Percentiles rank a stretch among this genome's conserved stretches.
These are phyloP conservation scores for Chionis minor DNA, from an alignment of 2,113 vertebrate species.

Conservation along the genomic window DNA sequence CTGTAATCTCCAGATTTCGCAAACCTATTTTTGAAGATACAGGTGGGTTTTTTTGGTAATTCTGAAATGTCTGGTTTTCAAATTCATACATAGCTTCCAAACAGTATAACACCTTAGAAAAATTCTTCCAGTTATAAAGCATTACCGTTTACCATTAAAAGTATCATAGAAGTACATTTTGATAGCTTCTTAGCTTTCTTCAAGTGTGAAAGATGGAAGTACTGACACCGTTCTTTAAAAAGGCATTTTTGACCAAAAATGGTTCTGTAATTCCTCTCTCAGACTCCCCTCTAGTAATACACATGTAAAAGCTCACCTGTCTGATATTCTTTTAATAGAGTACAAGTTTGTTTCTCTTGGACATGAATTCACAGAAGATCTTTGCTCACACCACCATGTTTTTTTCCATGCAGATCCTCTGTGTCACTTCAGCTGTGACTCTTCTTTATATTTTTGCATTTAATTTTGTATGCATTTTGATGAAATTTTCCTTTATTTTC, in stretches of 20 bases:
- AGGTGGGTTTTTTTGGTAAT: accelerated
- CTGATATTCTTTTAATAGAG: not conserved
- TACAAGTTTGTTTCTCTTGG: not conserved
- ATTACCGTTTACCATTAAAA: not conserved
- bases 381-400: accelerated
- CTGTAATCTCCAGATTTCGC: not conserved
- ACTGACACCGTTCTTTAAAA: not conserved
- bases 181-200: not conserved
- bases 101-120: not conserved
- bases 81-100: not conserved
- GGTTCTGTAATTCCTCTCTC: not conserved
- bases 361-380: not conserved
- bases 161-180: not conserved
- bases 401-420: not conserved
- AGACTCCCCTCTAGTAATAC: not conserved
- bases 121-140: not conserved
- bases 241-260: not conserved
- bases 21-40: not conserved
- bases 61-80: not conserved
- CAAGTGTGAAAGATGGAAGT: not conserved
- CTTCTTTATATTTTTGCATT: not conserved
- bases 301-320: not conserved
- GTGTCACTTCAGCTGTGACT: not conserved
- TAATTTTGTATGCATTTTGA: not conserved
- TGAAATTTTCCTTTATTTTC: not conserved